Base-by-base conservation (phyloP, 1,140 invertebrate species). In the Pseudachorutes palmiensis region DNA sequence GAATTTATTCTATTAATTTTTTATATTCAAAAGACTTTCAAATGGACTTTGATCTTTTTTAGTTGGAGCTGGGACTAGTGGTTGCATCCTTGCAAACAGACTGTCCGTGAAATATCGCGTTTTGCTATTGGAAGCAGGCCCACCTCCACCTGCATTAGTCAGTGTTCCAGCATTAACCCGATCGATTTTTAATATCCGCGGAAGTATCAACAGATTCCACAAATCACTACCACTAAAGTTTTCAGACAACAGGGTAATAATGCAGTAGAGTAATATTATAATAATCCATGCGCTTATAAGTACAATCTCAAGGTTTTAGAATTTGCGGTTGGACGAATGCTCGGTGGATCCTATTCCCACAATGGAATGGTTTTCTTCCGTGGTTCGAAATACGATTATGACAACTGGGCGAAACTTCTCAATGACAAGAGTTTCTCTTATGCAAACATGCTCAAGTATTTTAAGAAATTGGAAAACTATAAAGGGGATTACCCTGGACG, bases 381-480 rank as follows among this genome's bases (percentile, higher is more conserved):
- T 26, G 67, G 66, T n/a, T 22, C 33, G 22, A 24, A 12, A 33
- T 24, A 55, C 41, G 66, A 67, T 57, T 67, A 66, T 57, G 60
- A 67, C 22, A 49, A 63, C 29, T 67, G 66, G 66, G 41, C 66
- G 16, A 55, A 57, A 16, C 49, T 63, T 2, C 41, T 48, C 3
- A 3, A 29, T 1, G 66, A 67, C 55, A 19, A 45, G 2, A 30
- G 16, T 22, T 67, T 58, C 58, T 9, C 5, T 16, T 67, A 62
- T 24, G 49, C 32, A 28, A 62, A 49, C 32, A 84, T 93, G 0
- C 74, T 91, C 3, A 88, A 88, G 0, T 93, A 92, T 75, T 93
- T 91, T 75, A 86, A 85, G 72, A 92, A 90, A 77, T 78, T 88
- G 2, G 89, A 91, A 79, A 83, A 84, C 30, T 55, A 66, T 22